A percentile compares a stretch with the other conserved stretches of the same genome.
Conservation (phyloP, 2,113 vertebrate species). For the Paramisgurnus dabryanus region DNA sequence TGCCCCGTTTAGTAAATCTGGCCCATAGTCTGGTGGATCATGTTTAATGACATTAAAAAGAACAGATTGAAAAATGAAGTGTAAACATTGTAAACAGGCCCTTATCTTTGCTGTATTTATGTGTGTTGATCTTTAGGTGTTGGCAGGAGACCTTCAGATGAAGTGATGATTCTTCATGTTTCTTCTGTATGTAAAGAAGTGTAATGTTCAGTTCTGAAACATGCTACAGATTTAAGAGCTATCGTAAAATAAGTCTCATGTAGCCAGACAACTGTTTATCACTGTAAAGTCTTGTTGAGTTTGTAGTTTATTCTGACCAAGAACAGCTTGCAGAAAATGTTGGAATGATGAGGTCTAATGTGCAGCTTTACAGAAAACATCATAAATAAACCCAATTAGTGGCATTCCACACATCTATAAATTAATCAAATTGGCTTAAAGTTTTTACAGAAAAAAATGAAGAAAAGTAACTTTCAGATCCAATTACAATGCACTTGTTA, state of each 20-base stretch:
- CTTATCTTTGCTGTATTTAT: background rate
- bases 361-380: too few relatives aligned
- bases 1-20: background rate
- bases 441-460: background rate
- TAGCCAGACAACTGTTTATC: background rate
- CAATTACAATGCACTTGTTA: background rate
- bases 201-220: too few relatives aligned
- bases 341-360: too few relatives aligned
- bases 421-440: too few relatives aligned
- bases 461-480: background rate
- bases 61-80: slow-evolving; percentile 1
- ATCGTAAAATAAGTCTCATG: too few relatives aligned
- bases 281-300: background rate
- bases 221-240: too few relatives aligned
- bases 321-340: background rate
- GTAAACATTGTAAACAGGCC: slow-evolving; percentile 22
- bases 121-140: slow-evolving; percentile 6
- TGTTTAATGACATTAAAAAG: slow-evolving; percentile 49
- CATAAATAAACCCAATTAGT: too few relatives aligned
- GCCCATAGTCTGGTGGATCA: slow-evolving; percentile 59
- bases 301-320: background rate
- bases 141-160: background rate
- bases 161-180: background rate
- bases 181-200: too few relatives aligned
- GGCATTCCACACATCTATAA: too few relatives aligned